Evolutionary conservation across 2,113 vertebrate species (phyloP).

Genomic region (Entelurus aequoreus): DNA sequence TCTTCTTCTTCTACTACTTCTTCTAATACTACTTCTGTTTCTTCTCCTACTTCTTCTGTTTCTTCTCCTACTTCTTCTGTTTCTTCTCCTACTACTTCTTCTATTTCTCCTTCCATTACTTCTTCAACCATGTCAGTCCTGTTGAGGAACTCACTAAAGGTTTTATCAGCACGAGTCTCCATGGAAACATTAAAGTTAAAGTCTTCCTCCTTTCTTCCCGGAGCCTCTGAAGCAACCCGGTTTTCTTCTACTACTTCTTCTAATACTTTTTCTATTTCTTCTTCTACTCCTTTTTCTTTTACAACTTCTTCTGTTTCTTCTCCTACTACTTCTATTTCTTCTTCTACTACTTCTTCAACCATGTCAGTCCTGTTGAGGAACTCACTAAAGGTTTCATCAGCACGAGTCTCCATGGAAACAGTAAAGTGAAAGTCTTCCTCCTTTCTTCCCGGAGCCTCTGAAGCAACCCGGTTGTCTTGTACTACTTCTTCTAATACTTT

Average conservation of each 20-base stretch:
- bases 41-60: too few relatives aligned
- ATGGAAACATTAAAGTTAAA: conserved; percentile 33
- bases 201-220: conserved; percentile 24
- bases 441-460: background rate
- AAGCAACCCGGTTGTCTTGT: background rate
- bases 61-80: too few relatives aligned
- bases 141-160: conserved; percentile 26
- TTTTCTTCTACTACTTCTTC: too few relatives aligned
- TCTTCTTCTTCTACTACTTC: too few relatives aligned
- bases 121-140: conserved; percentile 7
- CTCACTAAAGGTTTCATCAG: conserved; percentile 31
- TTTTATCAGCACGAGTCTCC: conserved; percentile 33
- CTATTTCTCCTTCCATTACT: too few relatives aligned
- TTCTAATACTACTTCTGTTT: too few relatives aligned
- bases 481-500: too few relatives aligned
- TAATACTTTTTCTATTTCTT: too few relatives aligned
- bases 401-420: conserved; percentile 34
- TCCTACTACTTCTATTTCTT: conserved; percentile 5
- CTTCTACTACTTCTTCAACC: conserved; percentile 9
- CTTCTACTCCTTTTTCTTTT: conserved; percentile 30
- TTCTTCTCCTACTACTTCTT: too few relatives aligned
- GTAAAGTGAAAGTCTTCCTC: conserved; percentile 36
- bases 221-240: background rate
- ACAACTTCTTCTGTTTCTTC: background rate
- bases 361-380: conserved; percentile 20